A percentile compares a stretch with the other conserved stretches of the same genome.
These are phyloP conservation scores for Miichthys miiuy DNA, from an alignment of 2,797 vertebrate species.

Conservation along the genomic window DNA sequence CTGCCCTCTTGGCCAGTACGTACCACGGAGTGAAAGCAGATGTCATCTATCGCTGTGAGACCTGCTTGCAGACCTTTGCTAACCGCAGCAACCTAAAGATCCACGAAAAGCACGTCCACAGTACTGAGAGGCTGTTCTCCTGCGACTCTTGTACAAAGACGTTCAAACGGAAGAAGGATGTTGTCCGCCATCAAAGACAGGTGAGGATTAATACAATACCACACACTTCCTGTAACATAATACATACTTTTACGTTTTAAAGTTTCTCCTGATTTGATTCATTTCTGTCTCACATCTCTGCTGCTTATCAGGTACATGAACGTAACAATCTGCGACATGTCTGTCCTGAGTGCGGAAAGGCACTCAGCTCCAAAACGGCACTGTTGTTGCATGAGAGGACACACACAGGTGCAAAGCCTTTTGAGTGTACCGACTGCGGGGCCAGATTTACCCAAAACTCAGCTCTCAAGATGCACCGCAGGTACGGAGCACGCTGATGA, in stretches of 20 bases:
- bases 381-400: slow-evolving; percentile 94
- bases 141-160: slow-evolving; percentile 93
- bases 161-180: slow-evolving; percentile 97
- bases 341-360: slow-evolving; percentile 92
- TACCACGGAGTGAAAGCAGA: slow-evolving; percentile 90
- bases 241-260: neutral
- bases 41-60: slow-evolving; percentile 90
- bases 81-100: slow-evolving; percentile 97
- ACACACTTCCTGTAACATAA: neutral
- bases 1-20: slow-evolving; percentile 52
- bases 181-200: slow-evolving; percentile 92
- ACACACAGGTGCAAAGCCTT: slow-evolving; percentile 94
- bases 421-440: slow-evolving; percentile 89
- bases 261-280: neutral
- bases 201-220: slow-evolving; percentile 33
- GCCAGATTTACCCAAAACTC: slow-evolving; percentile 97
- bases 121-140: slow-evolving; percentile 91
- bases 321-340: slow-evolving; percentile 88
- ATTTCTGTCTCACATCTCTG: neutral
- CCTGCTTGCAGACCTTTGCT: slow-evolving; percentile 94
- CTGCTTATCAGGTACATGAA: slow-evolving; percentile 89
- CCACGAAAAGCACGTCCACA: slow-evolving; percentile 97
- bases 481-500: slow-evolving; percentile 80
- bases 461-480: slow-evolving; percentile 96
- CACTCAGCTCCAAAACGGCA: slow-evolving; percentile 95